A percentile compares a stretch with the other conserved stretches of the same genome.
Evolutionary conservation across 2,113 vertebrate species (phyloP).

Genomic region (Actenoides hombroni): DNA sequence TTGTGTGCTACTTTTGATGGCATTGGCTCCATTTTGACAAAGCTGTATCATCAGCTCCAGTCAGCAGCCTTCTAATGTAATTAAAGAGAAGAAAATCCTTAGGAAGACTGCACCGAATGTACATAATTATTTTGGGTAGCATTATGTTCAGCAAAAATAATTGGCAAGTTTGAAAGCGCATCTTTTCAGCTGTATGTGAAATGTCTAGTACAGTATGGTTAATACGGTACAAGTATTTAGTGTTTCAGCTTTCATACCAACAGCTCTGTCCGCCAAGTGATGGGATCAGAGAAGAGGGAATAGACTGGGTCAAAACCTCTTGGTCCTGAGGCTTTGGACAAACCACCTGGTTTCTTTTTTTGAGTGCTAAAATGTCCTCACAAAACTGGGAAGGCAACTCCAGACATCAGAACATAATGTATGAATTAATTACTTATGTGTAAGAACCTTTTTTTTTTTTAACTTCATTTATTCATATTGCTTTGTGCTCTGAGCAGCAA

Average conservation of each 20-base stretch:
- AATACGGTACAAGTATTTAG: not conserved
- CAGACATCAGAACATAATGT: not conserved
- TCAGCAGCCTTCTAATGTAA: not conserved
- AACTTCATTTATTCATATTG: not conserved
- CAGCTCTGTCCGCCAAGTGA: not conserved
- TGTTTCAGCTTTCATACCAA: not conserved
- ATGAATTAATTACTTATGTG: not conserved
- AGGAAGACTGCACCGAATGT: not conserved
- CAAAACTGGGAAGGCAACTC: not conserved
- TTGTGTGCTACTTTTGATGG: not conserved
- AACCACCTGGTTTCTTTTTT: not conserved
- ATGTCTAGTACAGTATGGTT: not conserved
- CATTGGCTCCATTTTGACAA: not conserved
- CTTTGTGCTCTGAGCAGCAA: not conserved
- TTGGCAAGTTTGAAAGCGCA: constrained; percentile 5
- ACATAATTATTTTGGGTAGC: constrained; percentile 2
- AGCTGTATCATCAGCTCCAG: not conserved
- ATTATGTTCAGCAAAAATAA: constrained; percentile 43
- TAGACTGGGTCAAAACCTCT: not conserved
- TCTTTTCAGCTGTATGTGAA: not conserved
- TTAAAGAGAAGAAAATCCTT: constrained; percentile 23
- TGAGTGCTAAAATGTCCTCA: not conserved
- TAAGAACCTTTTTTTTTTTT: not conserved
- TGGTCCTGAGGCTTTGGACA: not conserved
- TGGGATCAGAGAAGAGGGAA: not conserved